Evolutionary conservation across 2,888 invertebrate genomes (phyloP), one percentile per base, ranked within the genome.

Genomic region (Monopis laevigella): DNA sequence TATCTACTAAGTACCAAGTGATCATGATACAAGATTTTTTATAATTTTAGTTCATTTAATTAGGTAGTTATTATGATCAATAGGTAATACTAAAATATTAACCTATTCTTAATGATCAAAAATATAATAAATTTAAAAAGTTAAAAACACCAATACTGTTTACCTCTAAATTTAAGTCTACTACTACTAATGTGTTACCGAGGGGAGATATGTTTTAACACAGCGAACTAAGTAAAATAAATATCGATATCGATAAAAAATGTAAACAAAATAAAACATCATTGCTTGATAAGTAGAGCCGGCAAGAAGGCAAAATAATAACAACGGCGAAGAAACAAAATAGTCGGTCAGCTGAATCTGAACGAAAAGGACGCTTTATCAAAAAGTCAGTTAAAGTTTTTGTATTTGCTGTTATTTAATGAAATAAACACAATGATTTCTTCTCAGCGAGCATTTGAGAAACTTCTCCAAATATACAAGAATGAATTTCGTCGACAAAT

Each of bases 401-500:
- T 27, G 8, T 6, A 32, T 32, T 32, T 32, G 16, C 18, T 29
- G 29, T 14, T 12, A 14, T 38, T 38, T 2, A 4, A 39, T 27
- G 26, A 27, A 28, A 40, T 18, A 29, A 29, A 40, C 28, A 70
- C 59, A 46, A 80, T 81, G 81, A 74, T 69, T 55, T 64, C 70
- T 8, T 62, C 77, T 32, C 69, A 62, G 61, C 73, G 66, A 52
- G 67, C 69, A 52, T 56, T 73, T 51, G 74, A 74, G 39, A 70
- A 56, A 53, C 53, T 77, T 43, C 51, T 75, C 41, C 69, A 72
- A 51, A 56, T 66, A 38, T 78, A 75, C 56, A 73, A 66, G 54
- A 70, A 72, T 52, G 80, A 80, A 52, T 55, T 80, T 40, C 69
- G 75, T 52, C 66, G 82, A 46, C 73, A 78, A 45, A 86, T 86